These are phyloP conservation scores for Apocheima hispidaria DNA, from an alignment of 2,888 invertebrate species.

Conservation along the genomic window DNA sequence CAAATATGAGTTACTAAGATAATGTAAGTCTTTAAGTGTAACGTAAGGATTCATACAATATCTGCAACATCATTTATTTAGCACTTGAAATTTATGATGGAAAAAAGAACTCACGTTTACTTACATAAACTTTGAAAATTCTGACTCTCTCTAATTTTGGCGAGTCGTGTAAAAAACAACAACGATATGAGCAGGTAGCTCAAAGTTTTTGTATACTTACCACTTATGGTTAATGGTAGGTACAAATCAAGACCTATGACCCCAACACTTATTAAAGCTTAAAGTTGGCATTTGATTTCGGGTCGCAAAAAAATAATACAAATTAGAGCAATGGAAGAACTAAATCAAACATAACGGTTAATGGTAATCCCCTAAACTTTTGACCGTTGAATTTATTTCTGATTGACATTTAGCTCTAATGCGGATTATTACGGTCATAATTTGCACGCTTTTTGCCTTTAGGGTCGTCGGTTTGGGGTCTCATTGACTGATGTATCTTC, in stretches of 20 bases:
- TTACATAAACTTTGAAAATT: neutral
- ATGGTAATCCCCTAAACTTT: constrained; percentile 26
- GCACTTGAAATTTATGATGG: no score
- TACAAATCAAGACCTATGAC: constrained; percentile 29
- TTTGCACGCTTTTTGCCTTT: constrained; percentile 30
- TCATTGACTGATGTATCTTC: constrained; percentile 14
- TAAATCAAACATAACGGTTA: constrained; percentile 34
- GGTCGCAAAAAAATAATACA: constrained; percentile 29
- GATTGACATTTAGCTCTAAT: constrained; percentile 41
- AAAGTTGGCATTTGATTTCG: constrained; percentile 21
- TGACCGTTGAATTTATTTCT: constrained; percentile 27
- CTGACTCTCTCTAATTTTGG: neutral
- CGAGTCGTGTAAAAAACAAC: neutral
- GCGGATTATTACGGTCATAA: constrained; percentile 36
- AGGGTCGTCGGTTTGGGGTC: constrained; percentile 15
- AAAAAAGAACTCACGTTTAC: no score
- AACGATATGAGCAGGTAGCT: constrained; percentile 1
- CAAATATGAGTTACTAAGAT: no score
- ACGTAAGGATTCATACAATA: no score
- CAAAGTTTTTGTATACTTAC: constrained; percentile 7
- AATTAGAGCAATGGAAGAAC: constrained; percentile 26
- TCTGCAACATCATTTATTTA: no score
- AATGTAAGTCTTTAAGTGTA: no score
- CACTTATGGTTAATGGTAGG: constrained; percentile 20
- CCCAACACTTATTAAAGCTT: constrained; percentile 24